Evolutionary conservation across 2,113 vertebrate species (phyloP).

Genomic region (Ceuthmochares aereus): DNA sequence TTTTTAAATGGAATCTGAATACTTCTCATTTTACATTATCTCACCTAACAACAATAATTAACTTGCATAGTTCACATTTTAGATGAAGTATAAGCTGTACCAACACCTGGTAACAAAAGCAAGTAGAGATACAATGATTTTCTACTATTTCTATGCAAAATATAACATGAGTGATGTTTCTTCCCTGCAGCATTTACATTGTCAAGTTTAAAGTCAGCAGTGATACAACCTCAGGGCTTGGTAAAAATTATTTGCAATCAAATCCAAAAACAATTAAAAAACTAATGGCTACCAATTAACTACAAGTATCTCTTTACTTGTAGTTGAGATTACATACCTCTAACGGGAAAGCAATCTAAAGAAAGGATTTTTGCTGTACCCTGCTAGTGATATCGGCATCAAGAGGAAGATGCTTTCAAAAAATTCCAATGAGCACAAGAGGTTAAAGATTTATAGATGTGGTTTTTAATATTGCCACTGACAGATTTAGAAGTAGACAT

Average conservation of each 20-base stretch:
- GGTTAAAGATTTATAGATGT: slow-evolving; percentile 1
- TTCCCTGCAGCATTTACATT: background rate
- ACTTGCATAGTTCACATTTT: background rate
- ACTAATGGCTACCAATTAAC: background rate
- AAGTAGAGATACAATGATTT: background rate
- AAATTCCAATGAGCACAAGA: background rate
- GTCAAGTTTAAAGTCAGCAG: background rate
- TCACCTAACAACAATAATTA: background rate
- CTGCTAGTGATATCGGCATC: background rate
- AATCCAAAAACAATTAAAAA: background rate
- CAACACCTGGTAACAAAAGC: background rate
- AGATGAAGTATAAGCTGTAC: background rate
- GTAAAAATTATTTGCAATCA: background rate
- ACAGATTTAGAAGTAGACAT: slow-evolving; percentile 42
- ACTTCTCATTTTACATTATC: background rate
- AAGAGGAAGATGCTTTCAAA: slow-evolving; percentile 6
- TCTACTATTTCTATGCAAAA: background rate
- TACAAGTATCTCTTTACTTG: background rate
- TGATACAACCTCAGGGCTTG: background rate
- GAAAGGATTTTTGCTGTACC: background rate
- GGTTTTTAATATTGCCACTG: slow-evolving; percentile 32
- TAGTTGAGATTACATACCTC: background rate
- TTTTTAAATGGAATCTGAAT: background rate
- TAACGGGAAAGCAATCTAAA: background rate
- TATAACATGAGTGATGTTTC: background rate